Evolutionary conservation across 2,113 vertebrate species (phyloP), one percentile per base, ranked within the genome.

Genomic region (Verasper variegatus): DNA sequence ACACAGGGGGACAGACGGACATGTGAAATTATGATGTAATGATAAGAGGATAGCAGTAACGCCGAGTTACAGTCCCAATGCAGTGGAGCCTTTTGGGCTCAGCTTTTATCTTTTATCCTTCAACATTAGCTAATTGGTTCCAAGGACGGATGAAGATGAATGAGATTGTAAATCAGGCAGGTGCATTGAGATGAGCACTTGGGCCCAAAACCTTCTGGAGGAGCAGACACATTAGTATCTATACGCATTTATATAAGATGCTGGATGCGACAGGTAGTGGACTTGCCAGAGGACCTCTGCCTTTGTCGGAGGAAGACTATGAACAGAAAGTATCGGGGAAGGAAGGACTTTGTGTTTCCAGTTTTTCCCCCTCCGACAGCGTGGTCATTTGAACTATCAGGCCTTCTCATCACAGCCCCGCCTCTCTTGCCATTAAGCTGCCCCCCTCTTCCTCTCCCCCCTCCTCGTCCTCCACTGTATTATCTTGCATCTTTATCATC

Each of bases 401-500:
- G 51, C 51, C 51, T 57, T 68, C 62, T 67, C 54, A n/a, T 86
- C 86, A 62, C 60, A 67, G 57, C 65, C 55, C 74, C 8, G 12
- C 54, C 64, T 81, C 74, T 66, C 37, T 64, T 17, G 24, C 82
- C 62, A 81, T 89, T 83, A 85, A 62, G 52, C 69, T 27, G 1
- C 7, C 27, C 62, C 20, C 58, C 52, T 13, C 23, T 24, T 24
- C 24, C 54, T 4, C 54, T 10, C 27, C 65, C 20, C 55, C n/a
- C 20, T 47, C 4, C 59, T 58, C 66, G 18, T 42, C 67, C 42
- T 52, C 18, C 42, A 27, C 59, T 78, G 63, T 82, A 69, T 81
- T 85, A 82, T 82, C 77, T 78, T 81, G 80, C 80, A 80, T 86
- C 81, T 90, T 84, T 86, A 86, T 89, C 79, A 75, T 82, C 70